Evolutionary conservation across 2,888 invertebrate genomes (phyloP).

Genomic region (Nomada lathburiana): DNA sequence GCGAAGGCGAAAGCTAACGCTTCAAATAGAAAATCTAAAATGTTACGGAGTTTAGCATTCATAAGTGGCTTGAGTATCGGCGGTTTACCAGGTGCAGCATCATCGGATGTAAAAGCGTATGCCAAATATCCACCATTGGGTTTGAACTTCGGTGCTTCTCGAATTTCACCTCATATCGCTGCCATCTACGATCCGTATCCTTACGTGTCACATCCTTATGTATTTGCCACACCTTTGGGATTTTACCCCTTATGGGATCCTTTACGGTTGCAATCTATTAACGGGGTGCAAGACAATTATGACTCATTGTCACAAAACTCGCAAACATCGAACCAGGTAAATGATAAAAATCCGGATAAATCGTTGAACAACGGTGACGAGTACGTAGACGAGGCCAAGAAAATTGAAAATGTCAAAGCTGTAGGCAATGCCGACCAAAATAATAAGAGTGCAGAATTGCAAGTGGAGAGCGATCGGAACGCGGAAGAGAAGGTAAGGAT

Average conservation of each 20-base stretch:
- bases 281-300: slow-evolving; percentile 29
- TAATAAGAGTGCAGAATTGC: slow-evolving; percentile 36
- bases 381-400: slow-evolving; percentile 50
- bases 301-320: slow-evolving; percentile 32
- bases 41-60: slow-evolving; percentile 76
- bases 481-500: slow-evolving; percentile 69
- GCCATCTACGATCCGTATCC: slow-evolving; percentile 76
- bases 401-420: slow-evolving; percentile 35
- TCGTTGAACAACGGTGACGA: slow-evolving; percentile 47
- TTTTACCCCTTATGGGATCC: slow-evolving; percentile 61
- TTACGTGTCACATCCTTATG: slow-evolving; percentile 60
- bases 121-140: slow-evolving; percentile 41
- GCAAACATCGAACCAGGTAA: slow-evolving; percentile 33
- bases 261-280: slow-evolving; percentile 41
- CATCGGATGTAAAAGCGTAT: slow-evolving; percentile 47
- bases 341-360: slow-evolving; percentile 43
- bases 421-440: slow-evolving; percentile 26
- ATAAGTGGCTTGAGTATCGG: slow-evolving; percentile 76
- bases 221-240: slow-evolving; percentile 56
- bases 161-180: slow-evolving; percentile 71
- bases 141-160: slow-evolving; percentile 56
- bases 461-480: slow-evolving; percentile 38
- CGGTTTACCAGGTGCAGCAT: slow-evolving; percentile 58
- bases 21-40: slow-evolving; percentile 65
- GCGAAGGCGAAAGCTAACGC: neutral